Evolutionary conservation across 2,888 invertebrate genomes (phyloP), one percentile per base, ranked within the genome.

Genomic region (Acronicta aceris): DNA sequence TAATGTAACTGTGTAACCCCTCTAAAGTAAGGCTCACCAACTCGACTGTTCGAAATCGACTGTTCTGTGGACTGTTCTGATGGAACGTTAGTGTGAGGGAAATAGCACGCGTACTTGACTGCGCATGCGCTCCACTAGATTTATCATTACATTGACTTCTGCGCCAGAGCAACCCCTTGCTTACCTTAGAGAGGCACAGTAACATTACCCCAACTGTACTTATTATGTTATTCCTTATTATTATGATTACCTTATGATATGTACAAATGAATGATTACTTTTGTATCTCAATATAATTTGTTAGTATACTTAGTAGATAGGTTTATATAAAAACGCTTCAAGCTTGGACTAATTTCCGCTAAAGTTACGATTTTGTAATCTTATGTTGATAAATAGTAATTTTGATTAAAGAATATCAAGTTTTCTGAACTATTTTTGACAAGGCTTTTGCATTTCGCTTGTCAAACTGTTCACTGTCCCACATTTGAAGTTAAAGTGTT

Each of bases 281-380:
- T 78, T 75, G 63, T 81, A 81, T 78, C 72, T 80, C 76, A 83
- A 70, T 72, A 74, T 78, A 56, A 77, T 68, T 77, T 74, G 60
- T 74, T 66, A 63, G 25, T 73, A 64, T 65, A 75, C 58, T 67
- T 81, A 75, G 73, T 75, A 71, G 66, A 68, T 85, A 85, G 74
- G 71, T 71, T 75, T 79, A 65, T 72, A 61, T 53, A 65, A 65
- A 68, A 67, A 61, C 55, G 84, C 86, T 83, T 81, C 49, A 49
- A 38, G 83, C 84, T 78, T 78, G 42, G n/a, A 71, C 55, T 65
- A 53, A 64, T 73, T 78, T 71, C 50, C 54, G 63, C 65, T 70
- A 47, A 48, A n/a, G 33, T 61, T 59, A 53, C 58, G 53, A 43
- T 70, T 62, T 50, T 62, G 52, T 79, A 57, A 59, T 68, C 41